Evolutionary conservation across 1,140 invertebrate species (phyloP), one percentile per base, ranked within the genome.

Genomic region (Steinernema feltiae): DNA sequence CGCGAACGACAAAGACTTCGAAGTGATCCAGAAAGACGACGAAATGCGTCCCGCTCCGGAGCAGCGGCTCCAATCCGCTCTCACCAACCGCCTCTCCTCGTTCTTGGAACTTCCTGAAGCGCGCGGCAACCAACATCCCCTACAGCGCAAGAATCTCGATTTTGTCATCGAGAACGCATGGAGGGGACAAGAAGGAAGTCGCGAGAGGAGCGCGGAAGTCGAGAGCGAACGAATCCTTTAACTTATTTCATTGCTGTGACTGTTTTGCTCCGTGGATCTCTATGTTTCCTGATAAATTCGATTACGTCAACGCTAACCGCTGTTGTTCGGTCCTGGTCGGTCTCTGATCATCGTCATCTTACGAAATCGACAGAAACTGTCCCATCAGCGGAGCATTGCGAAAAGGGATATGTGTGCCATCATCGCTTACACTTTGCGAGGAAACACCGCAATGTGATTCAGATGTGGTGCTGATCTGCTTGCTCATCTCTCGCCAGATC

Each of bases 141-240:
- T 63, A 3, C 53, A 63, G 24, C 53, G 53, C 15, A 63, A 63
- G 53, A 63, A 63, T 27, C 53, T 63, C 24, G 53, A 63, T 27
- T 63, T 63, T 21, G 53, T 63, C 12, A 63, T 63, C 53, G 53
- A 63, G 53, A 63, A 63, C 53, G 53, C 53, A 3, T 63, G 53
- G 53, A 63, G 24, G 24, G 53, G 12, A 27, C 53, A 63, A 63
- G 15, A 63, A 41, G 35, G 35, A 41, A 41, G 7, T 41, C 35
- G 7, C 18, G 7, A n/a, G n/a, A n/a, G 35, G 24, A 63, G 53
- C 53, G 15, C 12, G 24, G 53, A 63, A 27, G 53, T 63, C 15
- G 53, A 63, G 24, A 63, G 53, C 53, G 53, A 63, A 63, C 15
- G 53, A 21, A 63, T 63, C 53, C 12, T 63, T 27, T 63, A 63